Conservation (phyloP, 30 jellyfish, hydroid and myxozoan species). For the Aurelia aurita region DNA sequence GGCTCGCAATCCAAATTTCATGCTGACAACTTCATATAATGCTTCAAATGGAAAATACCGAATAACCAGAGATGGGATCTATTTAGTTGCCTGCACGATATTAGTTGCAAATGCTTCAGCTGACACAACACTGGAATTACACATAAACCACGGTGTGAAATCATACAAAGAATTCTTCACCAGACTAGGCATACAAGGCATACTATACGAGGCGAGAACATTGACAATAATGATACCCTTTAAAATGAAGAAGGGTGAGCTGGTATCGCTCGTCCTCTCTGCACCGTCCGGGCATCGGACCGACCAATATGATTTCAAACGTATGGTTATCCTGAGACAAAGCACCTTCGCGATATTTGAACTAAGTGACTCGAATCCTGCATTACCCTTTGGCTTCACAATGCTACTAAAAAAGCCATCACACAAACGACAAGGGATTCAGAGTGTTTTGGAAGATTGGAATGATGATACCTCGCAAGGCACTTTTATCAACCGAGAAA, state of each 20-base stretch:
- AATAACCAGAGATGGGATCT: constrained; percentile 45
- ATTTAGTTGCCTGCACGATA: constrained; percentile 40
- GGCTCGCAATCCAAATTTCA: constrained; percentile 27
- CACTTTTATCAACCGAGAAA: constrained; percentile 8
- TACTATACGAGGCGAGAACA: neutral
- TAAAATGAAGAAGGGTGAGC: constrained; percentile 37
- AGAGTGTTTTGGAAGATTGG: constrained; percentile 31
- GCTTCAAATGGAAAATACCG: constrained; percentile 33
- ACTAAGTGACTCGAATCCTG: neutral
- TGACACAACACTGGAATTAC: neutral
- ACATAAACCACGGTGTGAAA: constrained; percentile 6
- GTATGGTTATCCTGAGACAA: neutral
- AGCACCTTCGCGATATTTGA: constrained; percentile 23
- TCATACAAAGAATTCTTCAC: constrained; percentile 16
- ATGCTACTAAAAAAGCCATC: neutral
- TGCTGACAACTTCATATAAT: constrained; percentile 31
- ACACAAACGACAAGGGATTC: neutral
- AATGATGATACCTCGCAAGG: constrained; percentile 14
- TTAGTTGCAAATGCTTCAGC: constrained; percentile 7
- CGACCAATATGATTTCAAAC: neutral
- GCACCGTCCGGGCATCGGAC: neutral
- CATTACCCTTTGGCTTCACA: constrained; percentile 21
- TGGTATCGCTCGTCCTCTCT: constrained; percentile 1
- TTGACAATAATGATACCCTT: constrained; percentile 30
- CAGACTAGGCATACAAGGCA: neutral